Conservation (phyloP, 2,113 vertebrate species). For the Pseudonaja textilis region DNA sequence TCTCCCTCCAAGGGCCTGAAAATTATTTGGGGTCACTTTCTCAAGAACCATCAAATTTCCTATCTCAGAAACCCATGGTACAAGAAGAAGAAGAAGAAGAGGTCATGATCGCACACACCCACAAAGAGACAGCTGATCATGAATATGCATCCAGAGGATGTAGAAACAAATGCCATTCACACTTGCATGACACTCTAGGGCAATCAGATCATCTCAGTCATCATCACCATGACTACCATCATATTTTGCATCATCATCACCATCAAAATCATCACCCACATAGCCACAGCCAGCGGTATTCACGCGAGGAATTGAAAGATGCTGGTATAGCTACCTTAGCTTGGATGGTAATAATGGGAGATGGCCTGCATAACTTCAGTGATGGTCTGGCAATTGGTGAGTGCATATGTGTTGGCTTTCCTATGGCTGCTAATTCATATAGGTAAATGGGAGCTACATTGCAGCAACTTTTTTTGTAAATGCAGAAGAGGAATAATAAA, state of each 20-base stretch:
- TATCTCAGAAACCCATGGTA: slow-evolving; percentile 69
- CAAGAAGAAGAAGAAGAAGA: slow-evolving; percentile 80
- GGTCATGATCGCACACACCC: slow-evolving; percentile 87
- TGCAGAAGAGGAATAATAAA: neutral
- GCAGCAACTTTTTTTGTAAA: neutral
- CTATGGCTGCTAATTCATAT: neutral
- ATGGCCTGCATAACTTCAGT: slow-evolving; percentile 95
- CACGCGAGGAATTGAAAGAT: slow-evolving; percentile 87
- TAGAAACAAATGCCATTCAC: slow-evolving; percentile 97
- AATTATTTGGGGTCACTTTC: slow-evolving; percentile 67
- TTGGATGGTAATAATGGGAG: slow-evolving; percentile 99
- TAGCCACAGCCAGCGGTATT: slow-evolving; percentile 92
- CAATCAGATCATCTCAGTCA: slow-evolving; percentile 89
- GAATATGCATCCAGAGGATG: slow-evolving; percentile 87
- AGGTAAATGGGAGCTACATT: neutral
- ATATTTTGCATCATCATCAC: slow-evolving; percentile 97
- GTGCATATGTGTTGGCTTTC: slow-evolving; percentile 6
- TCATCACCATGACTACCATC: slow-evolving; percentile 98
- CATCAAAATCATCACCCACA: slow-evolving; percentile 98
- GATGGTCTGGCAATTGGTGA: slow-evolving; percentile 93
- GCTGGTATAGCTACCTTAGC: slow-evolving; percentile 91
- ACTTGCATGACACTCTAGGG: slow-evolving; percentile 94
- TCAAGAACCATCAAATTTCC: slow-evolving; percentile 72
- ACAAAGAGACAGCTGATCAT: slow-evolving; percentile 72
- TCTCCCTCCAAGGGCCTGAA: slow-evolving; percentile 67